Conservation (phyloP, 2,888 invertebrate species). For the Catocala nupta region DNA sequence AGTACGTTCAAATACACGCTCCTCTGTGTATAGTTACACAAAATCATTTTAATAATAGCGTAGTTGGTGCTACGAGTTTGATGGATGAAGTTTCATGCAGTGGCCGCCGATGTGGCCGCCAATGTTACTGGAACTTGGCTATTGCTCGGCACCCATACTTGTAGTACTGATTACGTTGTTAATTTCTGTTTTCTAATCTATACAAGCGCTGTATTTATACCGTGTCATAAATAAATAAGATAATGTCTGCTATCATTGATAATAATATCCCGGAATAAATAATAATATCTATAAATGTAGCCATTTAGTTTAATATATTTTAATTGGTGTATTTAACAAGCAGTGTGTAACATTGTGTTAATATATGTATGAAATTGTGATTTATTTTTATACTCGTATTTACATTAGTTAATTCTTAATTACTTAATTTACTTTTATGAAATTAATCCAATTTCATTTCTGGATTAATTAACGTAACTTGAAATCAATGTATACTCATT, state of each 20-base stretch:
- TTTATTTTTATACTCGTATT: too few relatives aligned
- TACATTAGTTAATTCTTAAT: neutral
- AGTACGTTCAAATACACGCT: constrained; percentile 44
- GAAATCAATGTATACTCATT: too few relatives aligned
- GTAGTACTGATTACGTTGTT: neutral
- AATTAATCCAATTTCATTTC: neutral
- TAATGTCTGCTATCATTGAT: too few relatives aligned
- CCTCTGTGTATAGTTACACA: constrained; percentile 37
- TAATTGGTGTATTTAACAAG: too few relatives aligned
- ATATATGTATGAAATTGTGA: too few relatives aligned
- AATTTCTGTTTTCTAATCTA: too few relatives aligned
- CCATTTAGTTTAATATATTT: too few relatives aligned
- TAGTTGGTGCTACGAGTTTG: constrained; percentile 17
- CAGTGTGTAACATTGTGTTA: too few relatives aligned
- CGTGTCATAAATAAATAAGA: too few relatives aligned
- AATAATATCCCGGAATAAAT: too few relatives aligned
- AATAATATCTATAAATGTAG: too few relatives aligned
- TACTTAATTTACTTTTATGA: neutral
- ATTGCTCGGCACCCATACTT: neutral
- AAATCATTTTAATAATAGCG: constrained; percentile 40
- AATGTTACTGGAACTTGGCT: constrained; percentile 1
- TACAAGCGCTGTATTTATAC: too few relatives aligned
- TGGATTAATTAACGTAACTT: neutral
- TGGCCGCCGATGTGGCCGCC: constrained; percentile 9
- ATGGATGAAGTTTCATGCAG: constrained; percentile 20